Base-by-base conservation (phyloP, 2,888 invertebrate species). In the Cancer borealis region DNA sequence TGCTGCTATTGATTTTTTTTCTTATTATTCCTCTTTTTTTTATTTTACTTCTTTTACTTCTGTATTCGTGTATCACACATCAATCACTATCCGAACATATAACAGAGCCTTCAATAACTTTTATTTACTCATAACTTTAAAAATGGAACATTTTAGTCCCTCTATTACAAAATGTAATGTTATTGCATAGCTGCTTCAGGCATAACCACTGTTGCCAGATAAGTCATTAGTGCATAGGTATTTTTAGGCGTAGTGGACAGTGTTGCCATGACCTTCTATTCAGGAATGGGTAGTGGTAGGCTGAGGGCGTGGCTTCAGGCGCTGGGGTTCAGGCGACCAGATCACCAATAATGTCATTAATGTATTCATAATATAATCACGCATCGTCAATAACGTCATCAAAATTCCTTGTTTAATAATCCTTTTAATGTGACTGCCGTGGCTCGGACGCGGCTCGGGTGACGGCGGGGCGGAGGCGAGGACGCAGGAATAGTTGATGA, bases 331-430 rank as follows among this genome's bases (percentile, higher is more conserved):
- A n/a, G 10, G 4, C 73, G 66, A 73, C 46, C 73, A 49, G 91
- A 92, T 92, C 73, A 73, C 66, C 73, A 92, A 88, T 92, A 92
- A 92, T 92, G 47, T 46, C 92, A 54, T 89, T 92, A 92, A 89
- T 73, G 92, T 89, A 92, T 89, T 89, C 73, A 89, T 89, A 92
- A 92, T 88, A 89, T 89, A 84, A 92, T 46, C 46, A n/a, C 3
- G 66, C 47, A 46, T 47, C 49, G 84, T 73, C 88, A 89, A 89
- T 92, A 92, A 45, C 46, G 73, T 89, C 84, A 89, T 92, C 92
- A 92, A 89, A 92, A 92, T 89, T 92, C 92, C 92, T 92, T 54
- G 14, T 87, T 54, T 89, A 47, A 92, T 92, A 92, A 89, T 89
- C 88, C 88, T 88, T 45, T 14, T 89, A 73, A 92, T 73, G 88